Conservation (phyloP, 2,888 invertebrate genomes). For the Cremastinae sp. region DNA sequence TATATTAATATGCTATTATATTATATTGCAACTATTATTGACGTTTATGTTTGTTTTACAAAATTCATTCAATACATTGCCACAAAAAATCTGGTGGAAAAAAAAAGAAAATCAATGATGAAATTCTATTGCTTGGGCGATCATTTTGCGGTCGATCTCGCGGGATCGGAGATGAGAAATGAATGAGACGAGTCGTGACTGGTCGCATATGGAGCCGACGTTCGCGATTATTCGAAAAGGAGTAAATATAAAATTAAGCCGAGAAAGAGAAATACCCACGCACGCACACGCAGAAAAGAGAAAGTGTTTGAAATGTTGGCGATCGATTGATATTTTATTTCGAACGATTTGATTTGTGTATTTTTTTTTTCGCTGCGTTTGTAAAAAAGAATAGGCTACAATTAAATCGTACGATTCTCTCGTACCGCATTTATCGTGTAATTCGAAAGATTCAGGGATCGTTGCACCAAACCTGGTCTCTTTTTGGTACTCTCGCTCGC, state of each 20-base stretch:
- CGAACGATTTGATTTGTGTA: slow-evolving; percentile 52
- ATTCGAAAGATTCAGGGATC: slow-evolving; percentile 42
- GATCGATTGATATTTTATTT: slow-evolving; percentile 51
- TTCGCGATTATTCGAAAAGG: slow-evolving; percentile 56
- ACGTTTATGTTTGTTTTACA: slow-evolving; percentile 64
- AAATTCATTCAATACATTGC: slow-evolving; percentile 60
- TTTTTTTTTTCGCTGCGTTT: slow-evolving; percentile 32
- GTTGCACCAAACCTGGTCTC: slow-evolving; percentile 40
- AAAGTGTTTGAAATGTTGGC: slow-evolving; percentile 33
- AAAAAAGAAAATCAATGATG: slow-evolving; percentile 49
- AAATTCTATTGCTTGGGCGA: slow-evolving; percentile 54
- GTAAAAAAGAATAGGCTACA: slow-evolving; percentile 33
- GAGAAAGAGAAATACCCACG: slow-evolving; percentile 27
- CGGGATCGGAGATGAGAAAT: slow-evolving; percentile 22
- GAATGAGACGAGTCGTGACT: slow-evolving; percentile 19
- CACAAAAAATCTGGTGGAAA: slow-evolving; percentile 34
- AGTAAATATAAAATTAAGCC: slow-evolving; percentile 35
- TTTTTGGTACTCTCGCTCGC: slow-evolving; percentile 28
- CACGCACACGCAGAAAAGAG: slow-evolving; percentile 13
- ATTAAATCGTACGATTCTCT: slow-evolving; percentile 39
- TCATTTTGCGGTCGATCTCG: slow-evolving; percentile 35
- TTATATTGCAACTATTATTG: slow-evolving; percentile 64
- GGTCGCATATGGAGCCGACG: slow-evolving; percentile 35
- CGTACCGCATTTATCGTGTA: slow-evolving; percentile 36
- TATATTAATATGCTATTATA: slow-evolving; percentile 59